Evolutionary conservation across 2,113 vertebrate genomes (phyloP), one percentile per base, ranked within the genome.

Genomic region (Saimiri boliviensis): DNA sequence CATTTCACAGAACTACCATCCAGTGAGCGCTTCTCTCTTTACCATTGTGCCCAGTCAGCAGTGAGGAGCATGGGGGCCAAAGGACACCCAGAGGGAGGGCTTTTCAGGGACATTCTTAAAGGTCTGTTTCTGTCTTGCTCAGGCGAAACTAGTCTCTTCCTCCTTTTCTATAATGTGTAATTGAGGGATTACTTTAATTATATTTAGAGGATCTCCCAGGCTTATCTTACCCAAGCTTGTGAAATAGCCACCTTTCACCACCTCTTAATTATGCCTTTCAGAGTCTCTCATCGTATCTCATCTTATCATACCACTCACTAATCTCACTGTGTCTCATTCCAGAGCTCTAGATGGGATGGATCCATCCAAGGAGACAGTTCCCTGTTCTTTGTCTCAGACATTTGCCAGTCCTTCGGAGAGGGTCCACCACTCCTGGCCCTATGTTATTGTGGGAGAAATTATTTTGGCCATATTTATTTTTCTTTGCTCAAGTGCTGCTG

Each of bases 171-270:
- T 56, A 85, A 21, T 23, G 21, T 81, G 58, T 90, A 60, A 97
- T 68, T 93, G 70, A 95, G 73, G 74, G 60, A 71, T 96, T 82
- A 81, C 40, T 58, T 58, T 86, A 94, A 84, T 89, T 95, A 91
- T 49, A 52, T 74, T 79, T 91, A 66, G 68, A 93, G 21, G 45
- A 40, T 81, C 5, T 23, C 17, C 37, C 30, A 82, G 91, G 60
- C 60, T 95, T 95, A 77, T 94, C 32, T 71, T 32, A 86, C 86
- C 74, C 63, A 71, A 93, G 76, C 49, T 2, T n/a, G 52, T 21
- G 20, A 0, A 2, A 54, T 16, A 58, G 58, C 30, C 30, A 20
- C 63, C 16, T 92, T 54, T 60, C 9, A 19, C 49, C 54, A 74
- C 21, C n/a, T 86, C 73, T 73, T 83, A 52, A 83, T 66, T 21